phyloP scores from a whole-genome alignment of 2,888 invertebrate genomes.

The Sarcophaga caerulescens region DNA sequence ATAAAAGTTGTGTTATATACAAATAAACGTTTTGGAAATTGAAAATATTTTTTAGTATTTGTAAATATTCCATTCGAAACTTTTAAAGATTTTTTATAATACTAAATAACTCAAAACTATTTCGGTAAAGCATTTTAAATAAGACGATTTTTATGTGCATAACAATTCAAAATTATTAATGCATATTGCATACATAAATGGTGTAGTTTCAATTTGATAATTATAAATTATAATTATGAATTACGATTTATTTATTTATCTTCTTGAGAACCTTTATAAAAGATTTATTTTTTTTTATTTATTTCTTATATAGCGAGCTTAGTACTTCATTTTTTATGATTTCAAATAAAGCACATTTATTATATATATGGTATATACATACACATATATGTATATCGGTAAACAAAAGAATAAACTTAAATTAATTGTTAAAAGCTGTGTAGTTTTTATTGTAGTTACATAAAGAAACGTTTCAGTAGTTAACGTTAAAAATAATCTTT shows the following conservation, averaged over 20 bases:
- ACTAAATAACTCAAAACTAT: too few relatives aligned
- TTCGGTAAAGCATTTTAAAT: too few relatives aligned
- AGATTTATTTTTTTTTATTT: not conserved
- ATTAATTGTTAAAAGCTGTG: constrained; percentile 66
- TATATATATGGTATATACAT: not conserved
- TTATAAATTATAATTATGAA: not conserved
- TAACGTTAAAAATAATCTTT: constrained; percentile 63
- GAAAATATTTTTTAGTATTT: too few relatives aligned
- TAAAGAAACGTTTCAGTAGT: constrained; percentile 61
- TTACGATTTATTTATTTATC: not conserved
- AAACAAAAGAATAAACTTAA: constrained; percentile 39
- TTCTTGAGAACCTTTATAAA: not conserved
- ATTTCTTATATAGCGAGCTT: constrained; percentile 19
- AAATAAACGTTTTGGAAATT: too few relatives aligned
- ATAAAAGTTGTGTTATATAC: too few relatives aligned
- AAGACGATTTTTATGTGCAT: too few relatives aligned
- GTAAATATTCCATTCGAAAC: too few relatives aligned
- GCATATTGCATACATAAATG: too few relatives aligned
- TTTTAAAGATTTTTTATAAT: too few relatives aligned
- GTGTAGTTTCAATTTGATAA: too few relatives aligned
- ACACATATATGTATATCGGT: not conserved
- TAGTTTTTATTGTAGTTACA: constrained; percentile 64
- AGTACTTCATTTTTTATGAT: constrained; percentile 28
- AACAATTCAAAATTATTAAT: too few relatives aligned
- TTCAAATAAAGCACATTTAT: constrained; percentile 52